phyloP scores from a whole-genome alignment of 1,140 invertebrate genomes.

The Plodia interpunctella region DNA sequence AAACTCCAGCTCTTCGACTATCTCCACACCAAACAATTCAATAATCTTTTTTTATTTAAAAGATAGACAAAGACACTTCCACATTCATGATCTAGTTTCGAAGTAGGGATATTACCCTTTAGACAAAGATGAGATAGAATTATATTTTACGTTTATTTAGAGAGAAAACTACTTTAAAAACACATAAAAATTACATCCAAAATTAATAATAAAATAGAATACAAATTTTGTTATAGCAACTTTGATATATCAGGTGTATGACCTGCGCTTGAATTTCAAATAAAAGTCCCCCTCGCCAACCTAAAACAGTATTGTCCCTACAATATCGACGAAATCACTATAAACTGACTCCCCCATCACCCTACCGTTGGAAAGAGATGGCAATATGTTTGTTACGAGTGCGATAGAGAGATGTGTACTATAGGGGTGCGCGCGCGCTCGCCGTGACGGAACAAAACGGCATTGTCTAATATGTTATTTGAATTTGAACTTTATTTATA shows the following conservation, averaged over 20 bases:
- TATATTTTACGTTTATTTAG: too few relatives aligned
- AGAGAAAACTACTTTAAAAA: too few relatives aligned
- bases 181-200: too few relatives aligned
- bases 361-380: neutral
- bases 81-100: too few relatives aligned
- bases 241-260: neutral
- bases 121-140: too few relatives aligned
- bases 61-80: too few relatives aligned
- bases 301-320: neutral
- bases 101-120: too few relatives aligned
- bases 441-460: neutral
- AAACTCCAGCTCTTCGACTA: too few relatives aligned
- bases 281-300: neutral
- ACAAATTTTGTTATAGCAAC: too few relatives aligned
- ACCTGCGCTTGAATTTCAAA: neutral
- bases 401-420: neutral
- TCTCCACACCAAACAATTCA: too few relatives aligned
- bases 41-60: too few relatives aligned
- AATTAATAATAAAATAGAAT: too few relatives aligned
- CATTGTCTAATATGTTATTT: neutral
- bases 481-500: neutral
- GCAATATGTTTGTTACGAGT: neutral
- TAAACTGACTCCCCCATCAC: neutral
- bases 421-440: slow-evolving; percentile 2
- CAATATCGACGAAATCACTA: neutral